Evolutionary conservation across 2,113 vertebrate species (phyloP).

Genomic region (Gadus chalcogrammus): DNA sequence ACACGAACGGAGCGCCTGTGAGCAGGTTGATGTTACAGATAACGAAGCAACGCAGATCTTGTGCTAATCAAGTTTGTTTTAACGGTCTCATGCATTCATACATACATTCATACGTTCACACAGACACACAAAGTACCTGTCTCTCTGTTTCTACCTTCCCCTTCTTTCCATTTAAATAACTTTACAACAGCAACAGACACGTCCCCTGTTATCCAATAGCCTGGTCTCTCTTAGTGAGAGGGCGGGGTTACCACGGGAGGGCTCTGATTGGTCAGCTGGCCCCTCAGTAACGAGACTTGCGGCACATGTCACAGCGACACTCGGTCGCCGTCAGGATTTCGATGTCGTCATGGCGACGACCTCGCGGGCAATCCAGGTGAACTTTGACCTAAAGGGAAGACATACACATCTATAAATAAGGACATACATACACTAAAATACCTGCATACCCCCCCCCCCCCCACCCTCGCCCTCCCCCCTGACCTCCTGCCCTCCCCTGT

Average conservation of each 20-base stretch:
- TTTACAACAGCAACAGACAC: no score
- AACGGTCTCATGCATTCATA: slow-evolving; percentile 28
- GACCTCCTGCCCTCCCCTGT: background rate
- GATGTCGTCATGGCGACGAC: slow-evolving; percentile 69
- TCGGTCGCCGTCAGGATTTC: slow-evolving; percentile 79
- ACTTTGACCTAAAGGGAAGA: slow-evolving; percentile 76
- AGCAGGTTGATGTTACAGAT: no score
- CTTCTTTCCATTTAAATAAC: no score
- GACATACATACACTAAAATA: background rate
- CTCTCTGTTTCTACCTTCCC: no score
- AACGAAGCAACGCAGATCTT: no score
- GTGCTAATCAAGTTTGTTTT: no score
- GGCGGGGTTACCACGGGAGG: no score
- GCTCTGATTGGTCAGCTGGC: no score
- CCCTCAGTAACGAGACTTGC: slow-evolving; percentile 79
- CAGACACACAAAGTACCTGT: background rate
- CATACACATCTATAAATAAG: background rate
- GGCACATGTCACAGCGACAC: slow-evolving; percentile 86
- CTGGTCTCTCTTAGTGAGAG: no score
- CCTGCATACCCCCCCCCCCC: background rate
- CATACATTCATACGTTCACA: slow-evolving; percentile 13
- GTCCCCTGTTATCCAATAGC: no score
- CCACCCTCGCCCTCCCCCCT: background rate
- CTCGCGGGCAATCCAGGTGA: slow-evolving; percentile 73
- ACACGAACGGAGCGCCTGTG: no score